These are phyloP conservation scores for Drosophila sproati DNA, from an alignment of 1,140 invertebrate species.

Conservation along the genomic window DNA sequence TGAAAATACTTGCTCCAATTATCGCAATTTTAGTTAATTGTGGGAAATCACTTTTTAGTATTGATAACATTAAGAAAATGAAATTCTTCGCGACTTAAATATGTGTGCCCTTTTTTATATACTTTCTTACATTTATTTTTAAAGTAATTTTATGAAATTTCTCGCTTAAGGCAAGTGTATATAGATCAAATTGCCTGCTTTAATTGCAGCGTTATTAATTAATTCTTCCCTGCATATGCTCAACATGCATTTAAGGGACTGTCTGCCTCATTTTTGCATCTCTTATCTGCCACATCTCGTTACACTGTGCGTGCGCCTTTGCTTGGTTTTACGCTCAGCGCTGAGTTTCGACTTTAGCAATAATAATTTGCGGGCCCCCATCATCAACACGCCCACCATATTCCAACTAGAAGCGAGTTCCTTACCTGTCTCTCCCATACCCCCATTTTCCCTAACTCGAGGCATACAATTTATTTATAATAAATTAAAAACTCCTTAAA, in stretches of 20 bases:
- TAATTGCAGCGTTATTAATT: background rate
- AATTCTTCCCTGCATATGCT: background rate
- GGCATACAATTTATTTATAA: conserved; percentile 80
- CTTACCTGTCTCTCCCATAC: background rate
- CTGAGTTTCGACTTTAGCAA: conserved; percentile 26
- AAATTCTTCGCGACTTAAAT: too few relatives aligned
- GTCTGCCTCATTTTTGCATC: background rate
- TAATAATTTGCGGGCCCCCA: conserved; percentile 72
- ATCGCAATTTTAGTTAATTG: too few relatives aligned
- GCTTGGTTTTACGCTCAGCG: conserved; percentile 14
- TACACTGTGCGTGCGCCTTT: conserved; percentile 38
- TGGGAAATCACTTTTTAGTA: too few relatives aligned
- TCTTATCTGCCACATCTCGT: background rate
- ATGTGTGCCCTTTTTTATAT: too few relatives aligned
- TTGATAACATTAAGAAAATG: too few relatives aligned
- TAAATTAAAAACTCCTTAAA: conserved; percentile 84
- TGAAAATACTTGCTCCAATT: too few relatives aligned
- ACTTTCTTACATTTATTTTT: too few relatives aligned
- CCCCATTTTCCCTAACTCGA: conserved; percentile 23
- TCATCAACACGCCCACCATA: conserved; percentile 72
- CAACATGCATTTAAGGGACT: background rate
- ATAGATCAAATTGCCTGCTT: background rate
- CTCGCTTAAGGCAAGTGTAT: too few relatives aligned
- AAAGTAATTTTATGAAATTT: too few relatives aligned
- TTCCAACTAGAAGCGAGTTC: conserved; percentile 20